phyloP scores from a whole-genome alignment of 2,797 vertebrate species.

The Delichon dasypus region DNA sequence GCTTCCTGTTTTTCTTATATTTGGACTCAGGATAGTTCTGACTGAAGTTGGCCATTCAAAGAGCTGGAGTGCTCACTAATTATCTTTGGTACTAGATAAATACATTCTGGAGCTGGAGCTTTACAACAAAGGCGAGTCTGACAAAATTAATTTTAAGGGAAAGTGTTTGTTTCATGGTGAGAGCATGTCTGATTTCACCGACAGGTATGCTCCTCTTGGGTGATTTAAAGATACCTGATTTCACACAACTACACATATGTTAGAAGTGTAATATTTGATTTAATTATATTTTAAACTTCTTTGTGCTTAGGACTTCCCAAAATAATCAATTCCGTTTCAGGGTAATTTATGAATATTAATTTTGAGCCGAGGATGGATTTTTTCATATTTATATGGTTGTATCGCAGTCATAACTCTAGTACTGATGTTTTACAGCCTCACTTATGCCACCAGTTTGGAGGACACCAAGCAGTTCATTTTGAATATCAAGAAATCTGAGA shows the following conservation, averaged over 20 bases:
- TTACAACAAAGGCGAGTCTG: background rate
- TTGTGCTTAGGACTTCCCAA: background rate
- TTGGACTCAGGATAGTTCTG: background rate
- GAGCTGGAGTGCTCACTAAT: background rate
- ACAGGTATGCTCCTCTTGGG: background rate
- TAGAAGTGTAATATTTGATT: background rate
- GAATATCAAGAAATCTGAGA: background rate
- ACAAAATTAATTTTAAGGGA: background rate
- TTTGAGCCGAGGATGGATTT: background rate
- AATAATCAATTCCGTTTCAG: background rate
- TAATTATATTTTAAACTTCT: background rate
- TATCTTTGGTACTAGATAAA: background rate
- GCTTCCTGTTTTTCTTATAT: background rate
- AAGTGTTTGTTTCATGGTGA: background rate
- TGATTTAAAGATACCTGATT: background rate
- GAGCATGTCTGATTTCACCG: background rate
- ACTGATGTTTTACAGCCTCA: background rate
- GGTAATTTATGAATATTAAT: background rate
- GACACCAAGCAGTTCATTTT: background rate
- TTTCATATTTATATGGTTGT: background rate
- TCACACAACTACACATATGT: background rate
- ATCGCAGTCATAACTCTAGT: background rate
- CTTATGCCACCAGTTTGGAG: background rate
- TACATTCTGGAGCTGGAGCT: background rate
- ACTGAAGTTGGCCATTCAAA: background rate